Percentiles rank a stretch among this genome's conserved stretches.
These are phyloP conservation scores for Megalops atlanticus DNA, from an alignment of 2,113 vertebrate species.

Conservation along the genomic window DNA sequence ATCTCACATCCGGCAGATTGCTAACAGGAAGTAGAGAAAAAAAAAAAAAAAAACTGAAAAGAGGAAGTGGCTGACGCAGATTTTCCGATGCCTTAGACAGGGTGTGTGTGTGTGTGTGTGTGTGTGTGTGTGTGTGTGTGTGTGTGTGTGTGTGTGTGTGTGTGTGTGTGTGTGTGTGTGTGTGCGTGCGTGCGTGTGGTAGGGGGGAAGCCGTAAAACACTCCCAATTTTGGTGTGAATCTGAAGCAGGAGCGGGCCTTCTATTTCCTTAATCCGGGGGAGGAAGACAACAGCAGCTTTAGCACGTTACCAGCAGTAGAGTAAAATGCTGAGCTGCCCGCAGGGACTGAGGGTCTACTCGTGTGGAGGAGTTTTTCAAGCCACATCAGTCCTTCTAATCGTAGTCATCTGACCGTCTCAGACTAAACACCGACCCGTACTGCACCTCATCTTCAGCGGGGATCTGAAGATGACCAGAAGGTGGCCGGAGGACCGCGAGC, in stretches of 20 bases:
- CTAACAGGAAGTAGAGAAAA: constrained; percentile 56
- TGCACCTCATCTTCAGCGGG: too few species aligned
- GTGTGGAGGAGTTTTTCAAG: neutral
- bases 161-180: neutral
- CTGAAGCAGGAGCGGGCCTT: neutral
- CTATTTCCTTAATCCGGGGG: too few species aligned
- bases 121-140: neutral
- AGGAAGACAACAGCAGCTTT: too few species aligned
- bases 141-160: neutral
- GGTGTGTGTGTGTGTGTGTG: neutral
- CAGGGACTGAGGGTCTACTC: neutral
- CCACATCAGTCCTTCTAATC: neutral
- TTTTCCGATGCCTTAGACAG: constrained; percentile 54
- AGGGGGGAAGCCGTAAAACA: too few species aligned
- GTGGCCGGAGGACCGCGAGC: too few species aligned
- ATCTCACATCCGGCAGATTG: constrained; percentile 36
- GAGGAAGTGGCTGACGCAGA: constrained; percentile 57
- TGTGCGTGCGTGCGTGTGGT: too few species aligned
- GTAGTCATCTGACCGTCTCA: neutral
- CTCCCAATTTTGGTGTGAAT: neutral
- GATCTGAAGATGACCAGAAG: too few species aligned
- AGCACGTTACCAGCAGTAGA: too few species aligned
- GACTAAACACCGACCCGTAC: too few species aligned
- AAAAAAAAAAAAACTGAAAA: constrained; percentile 6
- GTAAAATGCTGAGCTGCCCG: neutral